Evolutionary conservation across 2,888 invertebrate species (phyloP).

Genomic region (Mesochorus sp.): DNA sequence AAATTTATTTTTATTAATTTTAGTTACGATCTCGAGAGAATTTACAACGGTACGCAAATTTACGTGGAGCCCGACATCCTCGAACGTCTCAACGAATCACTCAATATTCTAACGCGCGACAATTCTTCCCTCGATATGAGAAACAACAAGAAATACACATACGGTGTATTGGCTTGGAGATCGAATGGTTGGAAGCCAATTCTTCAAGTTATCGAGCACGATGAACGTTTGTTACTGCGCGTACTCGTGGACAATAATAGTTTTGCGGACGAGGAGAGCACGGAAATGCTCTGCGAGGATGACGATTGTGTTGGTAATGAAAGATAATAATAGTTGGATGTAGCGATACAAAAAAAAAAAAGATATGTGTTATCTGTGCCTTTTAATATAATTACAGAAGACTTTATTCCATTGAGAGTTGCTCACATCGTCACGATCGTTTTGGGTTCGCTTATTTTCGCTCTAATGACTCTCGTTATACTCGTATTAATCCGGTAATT

Average conservation of each 20-base stretch:
- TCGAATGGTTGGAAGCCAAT: constrained; percentile 82
- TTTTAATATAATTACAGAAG: constrained; percentile 48
- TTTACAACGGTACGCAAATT: constrained; percentile 74
- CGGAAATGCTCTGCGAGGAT: constrained; percentile 70
- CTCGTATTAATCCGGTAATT: constrained; percentile 79
- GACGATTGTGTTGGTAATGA: constrained; percentile 79
- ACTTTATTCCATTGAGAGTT: constrained; percentile 74
- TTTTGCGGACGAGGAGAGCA: constrained; percentile 69
- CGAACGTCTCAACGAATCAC: constrained; percentile 75
- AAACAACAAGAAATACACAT: constrained; percentile 79
- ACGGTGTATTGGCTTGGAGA: constrained; percentile 74
- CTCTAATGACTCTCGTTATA: constrained; percentile 74
- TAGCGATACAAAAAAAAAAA: background rate
- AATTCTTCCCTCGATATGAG: constrained; percentile 73
- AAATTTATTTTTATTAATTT: background rate
- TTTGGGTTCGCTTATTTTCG: constrained; percentile 78
- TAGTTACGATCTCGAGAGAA: constrained; percentile 75
- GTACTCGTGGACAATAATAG: constrained; percentile 69
- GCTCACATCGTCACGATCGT: constrained; percentile 81
- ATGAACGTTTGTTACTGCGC: constrained; percentile 68
- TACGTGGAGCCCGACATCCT: constrained; percentile 71
- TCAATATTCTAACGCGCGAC: constrained; percentile 70
- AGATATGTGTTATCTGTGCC: no score
- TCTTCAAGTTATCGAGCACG: constrained; percentile 81
- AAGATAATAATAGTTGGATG: no score